These are phyloP conservation scores for Lophotis ruficrista DNA, from an alignment of 2,113 vertebrate genomes.

Conservation along the genomic window DNA sequence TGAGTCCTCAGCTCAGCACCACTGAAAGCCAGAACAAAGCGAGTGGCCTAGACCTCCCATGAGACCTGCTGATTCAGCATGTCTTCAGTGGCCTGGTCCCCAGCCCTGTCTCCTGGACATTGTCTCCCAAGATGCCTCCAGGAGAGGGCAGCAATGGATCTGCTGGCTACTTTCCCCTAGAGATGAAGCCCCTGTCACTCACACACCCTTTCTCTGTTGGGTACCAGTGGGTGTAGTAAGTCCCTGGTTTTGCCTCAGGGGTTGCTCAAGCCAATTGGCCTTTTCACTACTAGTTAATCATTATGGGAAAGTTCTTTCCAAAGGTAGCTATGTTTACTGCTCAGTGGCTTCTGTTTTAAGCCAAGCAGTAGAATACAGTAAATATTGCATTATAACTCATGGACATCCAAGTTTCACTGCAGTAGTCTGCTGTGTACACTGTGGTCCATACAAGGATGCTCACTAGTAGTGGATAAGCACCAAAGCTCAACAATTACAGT, in stretches of 20 bases:
- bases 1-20: background rate
- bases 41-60: background rate
- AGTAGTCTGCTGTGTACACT: background rate
- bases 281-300: conserved; percentile 63
- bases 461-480: background rate
- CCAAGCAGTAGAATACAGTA: background rate
- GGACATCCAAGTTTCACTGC: background rate
- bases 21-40: background rate
- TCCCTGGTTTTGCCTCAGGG: conserved; percentile 27
- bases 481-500: background rate
- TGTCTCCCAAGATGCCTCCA: conserved; percentile 45
- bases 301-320: conserved; percentile 47
- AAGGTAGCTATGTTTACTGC: background rate
- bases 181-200: background rate
- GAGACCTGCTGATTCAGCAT: background rate
- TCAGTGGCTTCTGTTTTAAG: background rate
- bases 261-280: conserved; percentile 8
- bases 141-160: conserved; percentile 72
- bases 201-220: background rate
- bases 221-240: background rate
- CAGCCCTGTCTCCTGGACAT: background rate
- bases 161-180: background rate
- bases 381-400: background rate
- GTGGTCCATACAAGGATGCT: background rate
- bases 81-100: background rate